Evolutionary conservation across 1,140 invertebrate species (phyloP), one percentile per base, ranked within the genome.

Genomic region (Macrocentrus cingulum): DNA sequence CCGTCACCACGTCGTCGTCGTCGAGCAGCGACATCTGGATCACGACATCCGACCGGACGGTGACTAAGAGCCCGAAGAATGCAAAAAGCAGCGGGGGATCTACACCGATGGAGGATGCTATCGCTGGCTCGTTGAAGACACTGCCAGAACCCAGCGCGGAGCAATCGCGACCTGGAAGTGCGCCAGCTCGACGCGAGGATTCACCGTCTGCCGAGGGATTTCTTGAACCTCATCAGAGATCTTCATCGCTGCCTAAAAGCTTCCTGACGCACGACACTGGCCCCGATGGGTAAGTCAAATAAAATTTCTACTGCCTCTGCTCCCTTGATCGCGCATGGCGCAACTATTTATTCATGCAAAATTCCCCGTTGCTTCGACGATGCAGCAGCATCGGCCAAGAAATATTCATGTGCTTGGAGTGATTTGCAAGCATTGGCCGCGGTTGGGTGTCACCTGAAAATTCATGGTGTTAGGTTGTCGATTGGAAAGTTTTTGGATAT

Each of bases 221-320:
- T 8, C 63, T 81, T 52, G 79, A 80, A 45, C 71, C 77, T 7
- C 82, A 84, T 52, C 84, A 85, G 60, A 73, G 84, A 15, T 85
- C 85, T 1, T 77, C 86, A 64, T 86, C 85, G 1, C 67, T 87
- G 59, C 85, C 85, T 2, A 86, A 86, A 65, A 86, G 84, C 9
- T 87, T 87, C 66, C 74, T 84, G 15, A 76, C 84, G 1, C 78
- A 78, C 37, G 73, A 81, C 57, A 66, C 62, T 32, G 45, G 16
- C 3, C 52, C 37, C 23, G 65, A 72, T 56, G 65, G 73, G 74
- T 77, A 60, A 75, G 74, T 75, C 6, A 11, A 11, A n/a, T 1
- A 15, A 42, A 2, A 2, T 52, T 53, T 11, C 16, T 25, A 5
- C 11, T 18, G 15, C 5, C 3, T 6, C 4, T 5, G 16, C n/a